Evolutionary conservation across 2,888 invertebrate species (phyloP).

Genomic region (Polietes domitor): DNA sequence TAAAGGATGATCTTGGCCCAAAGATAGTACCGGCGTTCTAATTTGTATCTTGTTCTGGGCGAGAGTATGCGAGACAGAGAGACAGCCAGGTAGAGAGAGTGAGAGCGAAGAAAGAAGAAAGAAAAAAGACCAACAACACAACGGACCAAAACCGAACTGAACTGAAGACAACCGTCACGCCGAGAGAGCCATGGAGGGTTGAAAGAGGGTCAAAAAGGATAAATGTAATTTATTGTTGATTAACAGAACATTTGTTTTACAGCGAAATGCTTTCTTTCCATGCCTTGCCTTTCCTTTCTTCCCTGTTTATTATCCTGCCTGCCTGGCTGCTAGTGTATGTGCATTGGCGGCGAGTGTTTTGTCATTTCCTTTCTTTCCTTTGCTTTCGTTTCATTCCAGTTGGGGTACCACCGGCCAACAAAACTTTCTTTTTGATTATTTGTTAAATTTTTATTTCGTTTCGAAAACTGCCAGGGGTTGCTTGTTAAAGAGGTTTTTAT

Average conservation of each 20-base stretch:
- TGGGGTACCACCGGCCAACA: not conserved
- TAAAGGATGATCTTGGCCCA: constrained; percentile 54
- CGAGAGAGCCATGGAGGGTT: not conserved
- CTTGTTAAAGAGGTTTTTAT: constrained; percentile 54
- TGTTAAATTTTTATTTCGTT: constrained; percentile 29
- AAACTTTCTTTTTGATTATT: constrained; percentile 47
- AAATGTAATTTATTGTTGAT: constrained; percentile 67
- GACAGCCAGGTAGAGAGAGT: not conserved
- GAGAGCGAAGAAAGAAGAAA: not conserved
- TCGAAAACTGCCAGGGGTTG: constrained; percentile 38
- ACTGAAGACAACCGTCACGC: not conserved
- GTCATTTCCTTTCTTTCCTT: constrained; percentile 62
- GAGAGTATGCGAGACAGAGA: not conserved
- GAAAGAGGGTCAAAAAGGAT: constrained; percentile 34
- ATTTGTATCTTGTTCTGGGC: constrained; percentile 50
- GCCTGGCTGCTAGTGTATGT: no score
- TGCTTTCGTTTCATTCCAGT: not conserved
- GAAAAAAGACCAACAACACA: not conserved
- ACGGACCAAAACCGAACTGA: not conserved
- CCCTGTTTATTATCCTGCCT: constrained; percentile 63
- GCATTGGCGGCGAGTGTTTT: constrained; percentile 37
- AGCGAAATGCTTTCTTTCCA: constrained; percentile 69
- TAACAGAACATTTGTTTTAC: constrained; percentile 66
- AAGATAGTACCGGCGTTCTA: constrained; percentile 64
- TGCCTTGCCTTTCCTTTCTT: no score